Evolutionary conservation across 2,888 invertebrate species (phyloP), one percentile per base, ranked within the genome.

Genomic region (Entomobrya multifasciata): DNA sequence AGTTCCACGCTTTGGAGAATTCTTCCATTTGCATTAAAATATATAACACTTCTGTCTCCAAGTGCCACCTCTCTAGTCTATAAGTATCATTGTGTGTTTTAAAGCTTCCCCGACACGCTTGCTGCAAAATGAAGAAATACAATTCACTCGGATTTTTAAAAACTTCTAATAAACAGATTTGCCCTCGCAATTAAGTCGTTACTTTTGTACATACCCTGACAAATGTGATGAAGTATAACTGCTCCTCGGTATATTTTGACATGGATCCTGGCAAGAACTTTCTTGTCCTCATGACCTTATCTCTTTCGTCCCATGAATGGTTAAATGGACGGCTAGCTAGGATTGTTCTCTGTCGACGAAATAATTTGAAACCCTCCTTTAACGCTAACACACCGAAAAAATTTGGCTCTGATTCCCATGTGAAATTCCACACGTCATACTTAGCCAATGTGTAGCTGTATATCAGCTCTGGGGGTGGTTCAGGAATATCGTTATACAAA

Each of bases 151-250:
- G n/a, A n/a, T n/a, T n/a, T n/a, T n/a, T n/a, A n/a, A n/a, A n/a
- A n/a, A n/a, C n/a, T n/a, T n/a, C n/a, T n/a, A n/a, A n/a, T n/a
- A n/a, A n/a, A n/a, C n/a, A n/a, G n/a, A n/a, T n/a, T n/a, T n/a
- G n/a, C n/a, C n/a, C n/a, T n/a, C n/a, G n/a, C n/a, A n/a, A n/a
- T n/a, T n/a, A n/a, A n/a, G n/a, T n/a, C n/a, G n/a, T n/a, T n/a
- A n/a, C n/a, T n/a, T n/a, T n/a, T n/a, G n/a, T n/a, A n/a, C n/a
- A n/a, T 57, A 87, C 86, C 67, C 86, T 22, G 27, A 67, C 81
- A 30, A 55, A 55, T 11, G 65, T 20, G 67, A 87, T 76, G 60
- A 87, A 87, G 36, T 77, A 81, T 4, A 82, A 15, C 22, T 87
- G 86, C 22, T 87, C 86, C n/a, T 87, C 86, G 13, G 57, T 47